These are phyloP conservation scores for Armadillidium nasatum DNA, from an alignment of 1,140 invertebrate genomes.

Conservation along the genomic window DNA sequence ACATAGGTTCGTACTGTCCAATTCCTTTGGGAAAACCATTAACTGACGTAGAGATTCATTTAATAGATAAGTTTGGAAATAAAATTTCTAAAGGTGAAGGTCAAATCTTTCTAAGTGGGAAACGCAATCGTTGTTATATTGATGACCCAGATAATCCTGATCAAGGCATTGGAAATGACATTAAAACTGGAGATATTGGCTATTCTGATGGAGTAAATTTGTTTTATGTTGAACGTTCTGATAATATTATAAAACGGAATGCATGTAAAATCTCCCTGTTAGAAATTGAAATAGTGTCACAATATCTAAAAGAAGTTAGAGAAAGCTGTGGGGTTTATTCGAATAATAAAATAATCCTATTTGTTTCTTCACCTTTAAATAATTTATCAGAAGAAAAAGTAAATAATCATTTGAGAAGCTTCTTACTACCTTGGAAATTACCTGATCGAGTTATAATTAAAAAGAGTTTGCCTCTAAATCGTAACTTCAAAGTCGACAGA, in stretches of 20 bases:
- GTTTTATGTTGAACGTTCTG: background rate
- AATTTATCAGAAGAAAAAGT: background rate
- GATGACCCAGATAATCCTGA: background rate
- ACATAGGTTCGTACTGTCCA: background rate
- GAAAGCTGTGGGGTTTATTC: background rate
- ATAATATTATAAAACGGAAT: constrained; percentile 6
- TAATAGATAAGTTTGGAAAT: constrained; percentile 1
- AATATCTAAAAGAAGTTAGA: background rate
- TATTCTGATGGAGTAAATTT: background rate
- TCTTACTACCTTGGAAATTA: background rate
- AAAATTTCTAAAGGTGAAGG: background rate
- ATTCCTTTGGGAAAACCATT: constrained; percentile 2
- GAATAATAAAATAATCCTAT: background rate
- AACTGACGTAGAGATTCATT: background rate
- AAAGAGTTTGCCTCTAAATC: background rate
- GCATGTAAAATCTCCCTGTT: background rate
- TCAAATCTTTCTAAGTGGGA: background rate
- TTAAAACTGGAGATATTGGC: background rate
- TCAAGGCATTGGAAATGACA: background rate
- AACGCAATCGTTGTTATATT: background rate
- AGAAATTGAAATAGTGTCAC: background rate
- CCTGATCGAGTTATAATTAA: background rate
- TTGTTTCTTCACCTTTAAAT: background rate
- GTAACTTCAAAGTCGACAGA: background rate
- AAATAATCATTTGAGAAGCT: background rate